Conservation (phyloP, 2,797 vertebrate species). For the Galaxias olidus region DNA sequence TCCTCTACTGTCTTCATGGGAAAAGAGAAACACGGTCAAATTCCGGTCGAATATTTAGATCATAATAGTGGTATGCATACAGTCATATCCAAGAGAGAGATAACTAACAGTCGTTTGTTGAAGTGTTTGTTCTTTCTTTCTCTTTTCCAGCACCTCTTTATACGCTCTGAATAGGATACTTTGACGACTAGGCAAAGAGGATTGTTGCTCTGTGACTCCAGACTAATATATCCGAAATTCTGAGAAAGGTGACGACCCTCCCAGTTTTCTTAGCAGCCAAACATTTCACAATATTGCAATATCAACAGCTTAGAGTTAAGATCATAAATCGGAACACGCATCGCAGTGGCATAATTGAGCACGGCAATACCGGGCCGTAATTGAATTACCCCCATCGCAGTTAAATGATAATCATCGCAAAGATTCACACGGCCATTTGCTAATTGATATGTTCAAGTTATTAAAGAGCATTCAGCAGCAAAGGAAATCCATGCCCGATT, state of each 20-base stretch:
- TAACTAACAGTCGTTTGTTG: no score
- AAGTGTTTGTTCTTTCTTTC: no score
- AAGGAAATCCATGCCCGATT: slow-evolving; percentile 71
- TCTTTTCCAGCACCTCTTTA: no score
- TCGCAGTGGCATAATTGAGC: slow-evolving; percentile 43
- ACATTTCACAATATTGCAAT: slow-evolving; percentile 45
- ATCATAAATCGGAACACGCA: slow-evolving; percentile 54
- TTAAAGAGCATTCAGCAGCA: slow-evolving; percentile 71
- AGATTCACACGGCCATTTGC: slow-evolving; percentile 63
- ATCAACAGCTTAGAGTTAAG: slow-evolving; percentile 35
- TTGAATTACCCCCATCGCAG: slow-evolving; percentile 62
- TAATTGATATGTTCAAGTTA: slow-evolving; percentile 72
- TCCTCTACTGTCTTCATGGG: no score
- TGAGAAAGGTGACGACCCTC: slow-evolving; percentile 34
- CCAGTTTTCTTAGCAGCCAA: slow-evolving; percentile 18
- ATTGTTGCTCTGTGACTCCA: no score
- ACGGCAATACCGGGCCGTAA: slow-evolving; percentile 52
- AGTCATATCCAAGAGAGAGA: no score
- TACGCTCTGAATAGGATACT: no score
- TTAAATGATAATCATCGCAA: slow-evolving; percentile 65
- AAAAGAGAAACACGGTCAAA: no score
- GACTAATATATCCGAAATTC: slow-evolving; percentile 39
- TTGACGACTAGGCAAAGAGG: no score
- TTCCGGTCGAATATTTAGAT: no score
- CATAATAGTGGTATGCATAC: no score